phyloP scores from a whole-genome alignment of 1,140 invertebrate genomes.

The Proales similis region DNA sequence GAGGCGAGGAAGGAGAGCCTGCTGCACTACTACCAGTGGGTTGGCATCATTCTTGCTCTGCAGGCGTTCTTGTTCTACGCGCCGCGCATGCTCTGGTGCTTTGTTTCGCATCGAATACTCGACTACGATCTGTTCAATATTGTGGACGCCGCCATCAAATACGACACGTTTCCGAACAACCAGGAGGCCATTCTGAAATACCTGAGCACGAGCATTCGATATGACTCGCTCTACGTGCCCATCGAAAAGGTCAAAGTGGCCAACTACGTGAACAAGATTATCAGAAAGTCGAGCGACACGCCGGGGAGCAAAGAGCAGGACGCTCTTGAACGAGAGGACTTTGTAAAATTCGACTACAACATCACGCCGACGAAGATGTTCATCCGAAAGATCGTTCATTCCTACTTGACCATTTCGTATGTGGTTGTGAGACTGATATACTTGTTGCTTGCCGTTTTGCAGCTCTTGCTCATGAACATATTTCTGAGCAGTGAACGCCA shows the following conservation, averaged over 20 bases:
- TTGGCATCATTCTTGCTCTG: conserved; percentile 38
- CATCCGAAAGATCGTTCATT: conserved; percentile 16
- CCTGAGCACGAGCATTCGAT: conserved; percentile 7
- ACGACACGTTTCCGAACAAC: background rate
- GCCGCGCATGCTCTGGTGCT: conserved; percentile 36
- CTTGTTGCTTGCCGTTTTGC: conserved; percentile 9
- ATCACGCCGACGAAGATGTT: conserved; percentile 2
- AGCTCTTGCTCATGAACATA: conserved; percentile 24
- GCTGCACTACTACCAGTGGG: conserved; percentile 39
- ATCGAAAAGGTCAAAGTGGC: background rate
- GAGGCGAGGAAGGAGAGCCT: conserved; percentile 5
- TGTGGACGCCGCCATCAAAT: conserved; percentile 5
- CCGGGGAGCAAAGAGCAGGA: too few relatives aligned
- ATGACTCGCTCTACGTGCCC: background rate
- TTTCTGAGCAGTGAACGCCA: conserved; percentile 29
- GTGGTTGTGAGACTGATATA: conserved; percentile 16
- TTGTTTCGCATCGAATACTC: conserved; percentile 12
- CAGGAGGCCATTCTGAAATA: conserved; percentile 13
- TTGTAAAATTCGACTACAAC: background rate
- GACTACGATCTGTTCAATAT: conserved; percentile 35
- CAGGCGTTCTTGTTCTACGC: conserved; percentile 39
- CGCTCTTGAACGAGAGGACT: too few relatives aligned
- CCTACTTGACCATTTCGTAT: conserved; percentile 7
- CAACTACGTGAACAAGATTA: conserved; percentile 9
- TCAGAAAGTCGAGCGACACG: too few relatives aligned